Evolutionary conservation across 2,888 invertebrate species (phyloP), one percentile per base, ranked within the genome.

Genomic region (Brenthis ino): DNA sequence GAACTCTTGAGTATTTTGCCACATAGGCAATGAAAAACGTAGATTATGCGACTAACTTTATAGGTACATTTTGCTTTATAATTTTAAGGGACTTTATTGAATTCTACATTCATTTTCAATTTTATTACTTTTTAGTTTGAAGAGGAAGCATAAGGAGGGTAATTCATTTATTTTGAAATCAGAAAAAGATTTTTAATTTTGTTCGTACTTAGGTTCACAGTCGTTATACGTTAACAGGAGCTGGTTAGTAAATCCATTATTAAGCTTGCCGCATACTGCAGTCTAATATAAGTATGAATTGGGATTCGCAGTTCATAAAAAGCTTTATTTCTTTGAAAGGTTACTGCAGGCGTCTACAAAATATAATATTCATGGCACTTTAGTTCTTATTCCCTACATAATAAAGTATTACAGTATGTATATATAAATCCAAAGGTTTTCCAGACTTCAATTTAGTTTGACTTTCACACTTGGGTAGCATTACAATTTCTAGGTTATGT

Each of bases 401-500:
- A 16, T 67, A 65, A 51, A 64, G 53, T 68, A 24, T 28, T 51
- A 47, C 56, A n/a, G 43, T 55, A 14, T 20, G 8, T 51, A 14
- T 20, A 12, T 55, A 16, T 20, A 64, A 47, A 60, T 53, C 57
- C 56, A 51, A 54, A 57, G 61, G 57, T 53, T 60, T 61, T 67
- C 48, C 60, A 48, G 64, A 67, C 67, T 71, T 65, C 61, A 65
- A 65, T 68, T 57, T 63, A 14, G 50, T 67, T 67, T 28, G 57
- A 48, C 57, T 50, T 57, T 37, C 56, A 77, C 69, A 70, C 72
- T 79, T 77, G 77, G 77, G 76, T 79, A 77, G 79, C 75, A 75
- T 69, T 71, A 71, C 69, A 75, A 78, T 85, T 82, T 80, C 28
- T 79, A 79, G 84, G 79, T 76, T 72, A 74, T 77, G 71, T 77